Evolutionary conservation across 2,797 vertebrate genomes (phyloP), one percentile per base, ranked within the genome.

Genomic region (Hozukius guyotensis): DNA sequence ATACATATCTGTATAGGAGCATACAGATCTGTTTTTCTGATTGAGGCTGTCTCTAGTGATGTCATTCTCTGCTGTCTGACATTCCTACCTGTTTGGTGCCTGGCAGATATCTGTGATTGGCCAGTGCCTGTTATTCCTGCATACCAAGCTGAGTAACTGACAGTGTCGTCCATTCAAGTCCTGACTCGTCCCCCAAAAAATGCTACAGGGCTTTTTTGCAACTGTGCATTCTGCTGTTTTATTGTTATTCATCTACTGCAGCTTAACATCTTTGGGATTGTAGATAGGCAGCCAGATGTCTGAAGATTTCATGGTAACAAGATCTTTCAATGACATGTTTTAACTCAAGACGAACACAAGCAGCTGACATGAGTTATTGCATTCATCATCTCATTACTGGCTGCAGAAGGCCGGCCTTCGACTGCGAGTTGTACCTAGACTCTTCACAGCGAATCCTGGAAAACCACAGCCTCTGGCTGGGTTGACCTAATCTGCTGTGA

Each of bases 281-380:
- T 18, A 46, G 42, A 46, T 46, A 46, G 42, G 42, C 42, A 46
- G 42, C 42, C 16, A 46, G 42, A 46, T 46, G 42, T 52, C 49
- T n/a, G 20, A 52, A n/a, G 27, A 69, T 64, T 38, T 72, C 60
- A 31, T 4, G 5, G 32, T 53, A 71, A 71, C 27, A 29, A 16
- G 38, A 52, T 18, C 60, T 42, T 79, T 84, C 27, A 32, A 3
- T 71, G 32, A 66, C 36, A 18, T 31, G 25, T 34, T 61, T n/a
- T 18, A 36, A 55, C 71, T 80, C 16, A 29, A 42, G 64, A 46
- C 8, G 6, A 67, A 85, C 78, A 78, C 22, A 74, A 75, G 25
- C 82, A 72, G 74, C 75, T 90, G 85, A 88, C 77, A 36, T 65
- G 62, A 81, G 29, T 86, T 82, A 86, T 49, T 83, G 60, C 73